Evolutionary conservation across 2,113 vertebrate species (phyloP).

Genomic region (Pseudorhombus dupliciocellatus): DNA sequence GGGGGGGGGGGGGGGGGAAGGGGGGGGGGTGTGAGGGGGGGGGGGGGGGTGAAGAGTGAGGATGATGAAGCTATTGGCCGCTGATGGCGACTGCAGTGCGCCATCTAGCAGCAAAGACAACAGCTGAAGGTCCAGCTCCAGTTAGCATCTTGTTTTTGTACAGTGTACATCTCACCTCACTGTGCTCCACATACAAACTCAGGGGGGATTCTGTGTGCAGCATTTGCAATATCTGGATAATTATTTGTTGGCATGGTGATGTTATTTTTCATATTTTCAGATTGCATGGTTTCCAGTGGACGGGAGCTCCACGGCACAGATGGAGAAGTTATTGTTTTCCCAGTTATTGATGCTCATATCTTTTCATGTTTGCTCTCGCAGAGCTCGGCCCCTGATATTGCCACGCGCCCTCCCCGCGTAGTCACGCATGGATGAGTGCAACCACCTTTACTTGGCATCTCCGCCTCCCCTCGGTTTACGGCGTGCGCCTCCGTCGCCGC

Average conservation of each 20-base stretch:
- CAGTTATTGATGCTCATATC: conserved; percentile 54
- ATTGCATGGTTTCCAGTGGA: conserved; percentile 13
- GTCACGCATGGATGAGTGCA: conserved; percentile 53
- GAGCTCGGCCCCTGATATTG: conserved; percentile 50
- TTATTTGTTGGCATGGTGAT: conserved; percentile 18
- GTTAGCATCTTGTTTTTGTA: not conserved
- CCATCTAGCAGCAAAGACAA: too few relatives aligned
- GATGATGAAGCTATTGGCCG: too few relatives aligned
- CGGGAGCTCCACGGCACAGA: conserved; percentile 1
- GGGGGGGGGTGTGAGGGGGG: too few relatives aligned
- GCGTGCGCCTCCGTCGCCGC: conserved; percentile 11
- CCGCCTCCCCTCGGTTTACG: conserved; percentile 42
- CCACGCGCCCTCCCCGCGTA: conserved; percentile 44
- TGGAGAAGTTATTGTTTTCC: conserved; percentile 42
- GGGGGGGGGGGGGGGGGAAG: too few relatives aligned
- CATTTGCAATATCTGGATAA: conserved; percentile 31
- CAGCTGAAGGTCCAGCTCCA: not conserved
- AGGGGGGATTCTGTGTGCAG: not conserved
- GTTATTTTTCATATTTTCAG: not conserved
- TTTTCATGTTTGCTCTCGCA: conserved; percentile 52
- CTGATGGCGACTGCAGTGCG: too few relatives aligned
- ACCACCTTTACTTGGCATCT: conserved; percentile 56
- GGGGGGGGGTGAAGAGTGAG: too few relatives aligned
- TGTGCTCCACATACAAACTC: conserved; percentile 10
- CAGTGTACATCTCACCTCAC: not conserved